Evolutionary conservation across 2,888 invertebrate genomes (phyloP).

Genomic region (Cerceris ruficornis): DNA sequence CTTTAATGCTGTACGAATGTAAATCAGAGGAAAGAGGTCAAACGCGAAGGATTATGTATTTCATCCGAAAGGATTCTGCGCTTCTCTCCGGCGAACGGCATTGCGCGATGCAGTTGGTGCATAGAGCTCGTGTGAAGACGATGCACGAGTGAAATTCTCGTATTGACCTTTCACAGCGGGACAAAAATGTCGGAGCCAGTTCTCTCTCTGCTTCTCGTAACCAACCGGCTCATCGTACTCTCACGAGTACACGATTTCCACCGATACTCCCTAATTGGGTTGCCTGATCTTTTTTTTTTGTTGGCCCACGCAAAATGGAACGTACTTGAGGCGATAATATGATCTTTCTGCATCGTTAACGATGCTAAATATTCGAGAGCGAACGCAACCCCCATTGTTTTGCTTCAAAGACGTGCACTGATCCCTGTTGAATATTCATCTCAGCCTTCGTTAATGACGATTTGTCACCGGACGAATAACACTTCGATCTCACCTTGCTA

Average conservation of each 20-base stretch:
- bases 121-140: conserved; percentile 71
- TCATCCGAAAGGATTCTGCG: conserved; percentile 32
- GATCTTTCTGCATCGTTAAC: conserved; percentile 48
- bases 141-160: conserved; percentile 79
- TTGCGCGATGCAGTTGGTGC: conserved; percentile 63
- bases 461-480: neutral
- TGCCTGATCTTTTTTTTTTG: conserved; percentile 34
- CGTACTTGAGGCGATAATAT: conserved; percentile 58
- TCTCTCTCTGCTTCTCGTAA: conserved; percentile 43
- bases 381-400: conserved; percentile 30
- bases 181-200: conserved; percentile 76
- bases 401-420: no score
- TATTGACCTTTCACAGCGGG: conserved; percentile 78
- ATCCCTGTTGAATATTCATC: neutral
- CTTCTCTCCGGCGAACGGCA: conserved; percentile 53
- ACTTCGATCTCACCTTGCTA: neutral
- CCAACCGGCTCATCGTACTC: conserved; percentile 57
- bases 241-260: conserved; percentile 69
- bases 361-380: conserved; percentile 28
- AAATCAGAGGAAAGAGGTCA: conserved; percentile 50
- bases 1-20: conserved; percentile 27
- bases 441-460: neutral
- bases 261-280: conserved; percentile 66
- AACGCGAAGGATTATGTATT: conserved; percentile 47
- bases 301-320: conserved; percentile 51